These are phyloP conservation scores for Araneus ventricosus DNA, from an alignment of 1,140 invertebrate genomes.

Conservation along the genomic window DNA sequence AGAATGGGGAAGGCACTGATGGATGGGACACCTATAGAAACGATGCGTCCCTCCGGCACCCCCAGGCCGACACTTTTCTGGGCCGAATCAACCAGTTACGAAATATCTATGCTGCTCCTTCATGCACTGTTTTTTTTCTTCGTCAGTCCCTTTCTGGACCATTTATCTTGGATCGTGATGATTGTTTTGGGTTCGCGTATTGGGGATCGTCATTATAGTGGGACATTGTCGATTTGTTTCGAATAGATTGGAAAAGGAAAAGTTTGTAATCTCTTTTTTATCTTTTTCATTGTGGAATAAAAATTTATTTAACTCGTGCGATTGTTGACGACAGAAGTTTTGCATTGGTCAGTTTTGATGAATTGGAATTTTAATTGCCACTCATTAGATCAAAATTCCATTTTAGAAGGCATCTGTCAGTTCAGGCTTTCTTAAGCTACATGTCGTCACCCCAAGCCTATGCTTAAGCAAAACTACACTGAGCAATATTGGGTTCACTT, in stretches of 20 bases:
- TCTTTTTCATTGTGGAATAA: background rate
- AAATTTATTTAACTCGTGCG: background rate
- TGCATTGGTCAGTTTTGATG: too few species aligned
- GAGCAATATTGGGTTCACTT: too few species aligned
- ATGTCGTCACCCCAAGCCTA: too few species aligned
- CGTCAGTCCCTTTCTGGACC: background rate
- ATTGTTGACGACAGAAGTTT: background rate
- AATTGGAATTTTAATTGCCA: too few species aligned
- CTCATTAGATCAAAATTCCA: too few species aligned
- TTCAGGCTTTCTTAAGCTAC: too few species aligned
- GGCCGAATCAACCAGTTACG: constrained; percentile 44
- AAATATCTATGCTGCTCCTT: background rate
- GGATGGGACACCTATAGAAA: constrained; percentile 53
- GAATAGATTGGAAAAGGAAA: background rate
- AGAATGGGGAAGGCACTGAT: constrained; percentile 54
- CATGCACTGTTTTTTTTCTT: background rate
- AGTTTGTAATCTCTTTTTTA: background rate
- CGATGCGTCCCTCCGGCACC: background rate
- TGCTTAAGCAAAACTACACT: too few species aligned
- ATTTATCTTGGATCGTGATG: constrained; percentile 5
- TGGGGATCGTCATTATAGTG: background rate
- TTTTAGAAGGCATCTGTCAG: too few species aligned
- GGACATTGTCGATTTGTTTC: background rate
- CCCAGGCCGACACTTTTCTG: background rate
- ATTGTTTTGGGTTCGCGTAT: constrained; percentile 8